phyloP scores from a whole-genome alignment of 2,888 invertebrate genomes.

The Leptopilina myrica region DNA sequence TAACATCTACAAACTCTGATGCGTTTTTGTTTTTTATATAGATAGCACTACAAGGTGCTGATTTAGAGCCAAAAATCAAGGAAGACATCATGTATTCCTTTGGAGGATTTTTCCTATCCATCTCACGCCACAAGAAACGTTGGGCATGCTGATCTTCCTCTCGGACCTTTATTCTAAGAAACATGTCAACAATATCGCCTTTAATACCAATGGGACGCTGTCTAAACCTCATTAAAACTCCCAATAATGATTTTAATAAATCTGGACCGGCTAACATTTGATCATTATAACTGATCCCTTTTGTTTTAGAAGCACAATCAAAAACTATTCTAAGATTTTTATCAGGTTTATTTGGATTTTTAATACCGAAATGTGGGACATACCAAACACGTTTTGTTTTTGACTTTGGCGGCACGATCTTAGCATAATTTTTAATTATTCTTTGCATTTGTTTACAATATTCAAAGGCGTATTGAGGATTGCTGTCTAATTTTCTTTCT shows the following conservation, averaged over 20 bases:
- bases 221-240: constrained; percentile 35
- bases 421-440: constrained; percentile 55
- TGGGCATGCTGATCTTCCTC: constrained; percentile 7
- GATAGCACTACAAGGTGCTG: constrained; percentile 27
- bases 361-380: constrained; percentile 55
- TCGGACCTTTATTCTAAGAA: not conserved
- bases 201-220: not conserved
- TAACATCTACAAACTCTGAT: not conserved
- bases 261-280: constrained; percentile 54
- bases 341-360: constrained; percentile 55
- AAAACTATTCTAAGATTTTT: constrained; percentile 60
- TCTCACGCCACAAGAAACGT: constrained; percentile 37
- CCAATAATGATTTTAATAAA: constrained; percentile 11
- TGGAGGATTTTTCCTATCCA: constrained; percentile 4
- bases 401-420: constrained; percentile 39
- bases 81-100: not conserved
- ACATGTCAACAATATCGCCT: constrained; percentile 40
- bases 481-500: not conserved
- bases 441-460: constrained; percentile 55
- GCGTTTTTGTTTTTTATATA: constrained; percentile 41
- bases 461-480: constrained; percentile 42
- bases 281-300: constrained; percentile 57
- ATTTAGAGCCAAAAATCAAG: constrained; percentile 22
- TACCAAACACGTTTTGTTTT: constrained; percentile 47
- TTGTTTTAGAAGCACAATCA: constrained; percentile 60